These are phyloP conservation scores for Hipposideros larvatus DNA, from an alignment of 2,797 vertebrate genomes.

Conservation along the genomic window DNA sequence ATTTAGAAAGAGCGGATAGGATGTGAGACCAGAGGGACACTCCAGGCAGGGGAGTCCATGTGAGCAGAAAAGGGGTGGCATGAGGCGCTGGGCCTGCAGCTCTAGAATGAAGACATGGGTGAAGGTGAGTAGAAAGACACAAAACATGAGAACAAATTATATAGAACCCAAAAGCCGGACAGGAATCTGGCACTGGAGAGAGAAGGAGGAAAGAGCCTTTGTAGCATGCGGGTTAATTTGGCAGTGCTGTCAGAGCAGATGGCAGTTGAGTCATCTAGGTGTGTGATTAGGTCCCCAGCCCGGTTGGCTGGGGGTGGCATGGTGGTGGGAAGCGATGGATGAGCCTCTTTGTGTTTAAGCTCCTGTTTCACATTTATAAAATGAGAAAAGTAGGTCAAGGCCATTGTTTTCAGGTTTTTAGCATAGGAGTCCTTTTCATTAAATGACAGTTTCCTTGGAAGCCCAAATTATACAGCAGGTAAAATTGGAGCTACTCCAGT, in stretches of 20 bases:
- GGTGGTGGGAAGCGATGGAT: background rate
- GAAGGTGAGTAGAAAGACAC: background rate
- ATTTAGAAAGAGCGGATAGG: background rate
- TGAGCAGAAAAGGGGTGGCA: background rate
- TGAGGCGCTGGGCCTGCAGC: fast-evolving
- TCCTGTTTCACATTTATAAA: background rate
- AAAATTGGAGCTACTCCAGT: background rate
- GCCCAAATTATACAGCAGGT: background rate
- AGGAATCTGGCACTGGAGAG: background rate
- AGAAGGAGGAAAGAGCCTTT: background rate
- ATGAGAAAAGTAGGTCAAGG: background rate
- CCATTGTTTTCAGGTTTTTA: background rate
- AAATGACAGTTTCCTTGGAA: background rate
- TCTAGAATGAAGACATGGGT: background rate
- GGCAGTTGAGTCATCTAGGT: background rate
- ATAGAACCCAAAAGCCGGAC: background rate
- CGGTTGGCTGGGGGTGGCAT: fast-evolving
- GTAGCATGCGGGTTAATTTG: background rate
- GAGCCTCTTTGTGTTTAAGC: background rate
- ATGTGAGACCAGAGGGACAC: fast-evolving
- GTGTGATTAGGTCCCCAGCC: background rate
- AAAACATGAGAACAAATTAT: background rate
- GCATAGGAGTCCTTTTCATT: background rate
- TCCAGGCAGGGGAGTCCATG: fast-evolving
- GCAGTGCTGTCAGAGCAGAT: background rate